A percentile compares a stretch with the other conserved stretches of the same genome.
These are phyloP conservation scores for Cochlearius cochlearius DNA, from an alignment of 2,113 vertebrate genomes.

Conservation along the genomic window DNA sequence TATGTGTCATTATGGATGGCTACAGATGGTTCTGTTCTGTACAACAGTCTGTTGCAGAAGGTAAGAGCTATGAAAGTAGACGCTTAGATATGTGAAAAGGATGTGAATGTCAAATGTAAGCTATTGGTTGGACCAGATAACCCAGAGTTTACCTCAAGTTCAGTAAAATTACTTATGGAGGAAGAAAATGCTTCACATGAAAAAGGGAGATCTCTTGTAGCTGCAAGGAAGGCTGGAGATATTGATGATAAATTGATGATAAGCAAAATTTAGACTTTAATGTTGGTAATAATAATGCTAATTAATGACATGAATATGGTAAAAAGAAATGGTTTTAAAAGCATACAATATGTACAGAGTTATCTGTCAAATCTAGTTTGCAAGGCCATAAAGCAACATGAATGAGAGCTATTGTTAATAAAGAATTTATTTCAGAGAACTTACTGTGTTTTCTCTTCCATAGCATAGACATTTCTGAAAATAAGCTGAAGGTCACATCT, in stretches of 20 bases:
- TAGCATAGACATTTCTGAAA: slow-evolving; percentile 10
- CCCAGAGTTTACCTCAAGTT: neutral
- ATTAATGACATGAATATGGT: neutral
- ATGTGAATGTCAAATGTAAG: neutral
- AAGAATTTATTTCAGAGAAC: neutral
- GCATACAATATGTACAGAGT: neutral
- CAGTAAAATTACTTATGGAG: neutral
- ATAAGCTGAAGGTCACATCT: slow-evolving; percentile 50
- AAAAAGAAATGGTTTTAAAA: neutral
- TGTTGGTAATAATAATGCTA: neutral
- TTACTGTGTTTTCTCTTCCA: neutral
- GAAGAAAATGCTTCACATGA: neutral
- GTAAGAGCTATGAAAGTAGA: neutral
- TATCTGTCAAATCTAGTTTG: neutral
- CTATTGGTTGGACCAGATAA: neutral
- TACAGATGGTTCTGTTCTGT: slow-evolving; percentile 22
- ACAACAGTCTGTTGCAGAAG: neutral
- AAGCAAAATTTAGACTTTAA: neutral
- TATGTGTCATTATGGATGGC: neutral
- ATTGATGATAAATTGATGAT: neutral
- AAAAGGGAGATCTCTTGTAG: neutral
- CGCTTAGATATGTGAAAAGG: neutral
- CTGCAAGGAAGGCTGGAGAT: neutral
- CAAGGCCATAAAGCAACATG: neutral
- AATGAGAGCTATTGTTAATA: neutral